Percentiles rank a stretch among this genome's conserved stretches.
phyloP scores from a whole-genome alignment of 2,113 vertebrate genomes.

The Microcebus lehilahytsara region DNA sequence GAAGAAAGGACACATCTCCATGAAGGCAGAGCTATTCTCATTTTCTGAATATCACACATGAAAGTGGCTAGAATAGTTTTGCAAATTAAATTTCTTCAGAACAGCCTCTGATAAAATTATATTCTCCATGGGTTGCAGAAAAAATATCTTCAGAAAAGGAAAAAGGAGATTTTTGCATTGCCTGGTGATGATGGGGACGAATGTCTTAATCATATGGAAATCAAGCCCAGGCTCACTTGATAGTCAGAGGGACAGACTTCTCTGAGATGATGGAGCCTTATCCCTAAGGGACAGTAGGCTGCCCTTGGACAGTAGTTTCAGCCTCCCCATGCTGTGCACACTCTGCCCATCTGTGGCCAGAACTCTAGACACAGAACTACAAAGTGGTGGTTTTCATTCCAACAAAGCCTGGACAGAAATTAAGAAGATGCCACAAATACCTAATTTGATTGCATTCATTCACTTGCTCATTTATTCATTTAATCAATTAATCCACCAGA shows the following conservation, averaged over 20 bases:
- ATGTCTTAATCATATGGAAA: not conserved
- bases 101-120: not conserved
- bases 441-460: not conserved
- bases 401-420: not conserved
- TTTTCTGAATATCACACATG: not conserved
- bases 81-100: slow-evolving; percentile 15
- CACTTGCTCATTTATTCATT: not conserved
- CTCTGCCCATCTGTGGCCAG: not conserved
- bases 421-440: not conserved
- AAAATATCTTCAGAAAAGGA: not conserved
- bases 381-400: not conserved
- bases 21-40: not conserved
- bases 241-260: not conserved
- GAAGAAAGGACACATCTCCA: not conserved
- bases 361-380: not conserved
- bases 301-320: not conserved
- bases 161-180: not conserved
- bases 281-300: no score
- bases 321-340: no score
- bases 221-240: not conserved
- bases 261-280: not conserved
- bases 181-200: not conserved
- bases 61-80: not conserved
- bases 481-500: not conserved
- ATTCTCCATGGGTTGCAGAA: not conserved